Conservation (phyloP, 2,113 vertebrate species). For the Siniperca knerii region DNA sequence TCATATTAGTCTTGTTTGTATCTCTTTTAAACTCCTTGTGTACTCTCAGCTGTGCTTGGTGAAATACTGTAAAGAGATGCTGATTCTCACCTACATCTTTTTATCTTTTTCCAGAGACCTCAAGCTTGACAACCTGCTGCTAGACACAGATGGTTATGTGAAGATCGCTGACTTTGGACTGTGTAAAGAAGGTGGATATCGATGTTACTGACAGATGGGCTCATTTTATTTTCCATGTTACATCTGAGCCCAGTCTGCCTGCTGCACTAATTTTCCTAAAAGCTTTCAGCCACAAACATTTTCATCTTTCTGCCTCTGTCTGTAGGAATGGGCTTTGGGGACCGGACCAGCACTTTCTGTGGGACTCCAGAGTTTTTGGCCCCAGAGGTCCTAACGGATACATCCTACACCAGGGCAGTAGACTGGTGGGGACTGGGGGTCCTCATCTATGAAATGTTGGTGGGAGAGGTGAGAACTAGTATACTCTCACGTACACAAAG, state of each 20-base stretch:
- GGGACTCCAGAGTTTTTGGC: slow-evolving; percentile 98
- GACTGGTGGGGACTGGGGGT: slow-evolving; percentile 99
- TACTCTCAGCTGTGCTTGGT: background rate
- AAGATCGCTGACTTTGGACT: slow-evolving; percentile 99
- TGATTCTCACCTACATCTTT: slow-evolving; percentile 9
- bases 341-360: slow-evolving; percentile 97
- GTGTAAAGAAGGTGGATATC: slow-evolving; percentile 94
- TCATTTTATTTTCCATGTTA: background rate
- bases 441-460: slow-evolving; percentile 98
- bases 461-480: slow-evolving; percentile 92
- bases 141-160: slow-evolving; percentile 97
- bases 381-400: slow-evolving; percentile 97
- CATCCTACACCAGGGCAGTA: slow-evolving; percentile 95
- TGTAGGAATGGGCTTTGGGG: slow-evolving; percentile 96
- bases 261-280: background rate
- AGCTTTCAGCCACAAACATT: background rate
- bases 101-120: slow-evolving; percentile 88
- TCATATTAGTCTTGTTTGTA: background rate
- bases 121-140: slow-evolving; percentile 97
- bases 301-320: slow-evolving; percentile 7
- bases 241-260: background rate
- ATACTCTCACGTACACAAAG: background rate
- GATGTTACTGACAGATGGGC: slow-evolving; percentile 1
- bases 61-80: slow-evolving; percentile 2
- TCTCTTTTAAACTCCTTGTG: slow-evolving; percentile 2